Base-by-base conservation (phyloP, 2,113 vertebrate genomes). In the Rhinichthys klamathensis region DNA sequence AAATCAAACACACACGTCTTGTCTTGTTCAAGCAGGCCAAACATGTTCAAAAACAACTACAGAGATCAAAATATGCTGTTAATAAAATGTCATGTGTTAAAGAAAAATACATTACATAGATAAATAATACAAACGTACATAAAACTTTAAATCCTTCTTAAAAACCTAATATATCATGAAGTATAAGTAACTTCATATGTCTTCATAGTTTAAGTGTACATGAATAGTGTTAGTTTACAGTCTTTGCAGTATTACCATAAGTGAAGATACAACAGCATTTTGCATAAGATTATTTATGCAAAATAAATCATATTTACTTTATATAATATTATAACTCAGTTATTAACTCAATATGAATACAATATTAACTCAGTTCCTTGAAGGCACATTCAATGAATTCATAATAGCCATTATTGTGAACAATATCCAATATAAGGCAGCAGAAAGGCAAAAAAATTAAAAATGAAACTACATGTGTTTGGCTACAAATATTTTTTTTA, bases 81-180 rank as follows among this genome's bases (percentile, higher is more conserved):
- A 13, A 79, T 44, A 79, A 44, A 41, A 61, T 60, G 11, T 25
- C 1, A 6, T 41, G n/a, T 72, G 51, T 54, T 18, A 21, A 30
- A 18, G 4, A 56, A n/a, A 58, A 38, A 9, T 21, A 30, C 18
- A 76, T 54, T 15, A 44, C 13, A 41, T 8, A 49, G 23, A 44
- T 63, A 46, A 80, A 80, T 46, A 63, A 80, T 46, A 63, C 25
- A 80, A 80, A 79, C 35, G 44, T 25, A 61, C 49, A 78, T n/a
- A 79, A 44, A 78, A 60, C 6, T 25, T 30, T 44, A 30, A 30
- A 12, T 63, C 15, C 56, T 61, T 79, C 58, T 46, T 44, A 21
- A 46, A 80, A 63, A 16, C 4, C 32, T 63, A 63, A 63, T 65
- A 44, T 27, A 3, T 25, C 4, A 65, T 30, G 2, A 74, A 46